A percentile compares a stretch with the other conserved stretches of the same genome.
Conservation (phyloP, 2,797 vertebrate genomes). For the Babyrousa celebensis region DNA sequence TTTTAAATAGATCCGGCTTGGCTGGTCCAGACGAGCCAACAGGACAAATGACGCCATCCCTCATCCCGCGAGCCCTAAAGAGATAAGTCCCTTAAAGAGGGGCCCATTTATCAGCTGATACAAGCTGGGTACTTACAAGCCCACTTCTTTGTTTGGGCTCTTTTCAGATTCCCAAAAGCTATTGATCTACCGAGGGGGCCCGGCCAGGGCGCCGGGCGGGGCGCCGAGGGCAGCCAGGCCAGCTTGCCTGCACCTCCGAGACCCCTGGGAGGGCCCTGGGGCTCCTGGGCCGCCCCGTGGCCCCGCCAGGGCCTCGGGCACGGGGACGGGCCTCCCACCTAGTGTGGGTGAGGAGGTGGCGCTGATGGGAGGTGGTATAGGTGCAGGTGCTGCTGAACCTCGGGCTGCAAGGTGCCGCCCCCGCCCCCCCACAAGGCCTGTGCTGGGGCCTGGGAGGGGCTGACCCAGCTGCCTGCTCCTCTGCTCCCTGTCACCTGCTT, state of each 20-base stretch:
- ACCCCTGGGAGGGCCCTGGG: accelerated
- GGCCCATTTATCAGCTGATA: slow-evolving; percentile 99
- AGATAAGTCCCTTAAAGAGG: slow-evolving; percentile 99
- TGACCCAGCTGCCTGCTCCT: neutral
- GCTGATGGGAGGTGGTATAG: neutral
- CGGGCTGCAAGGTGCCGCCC: accelerated
- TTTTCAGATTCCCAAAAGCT: slow-evolving; percentile 93
- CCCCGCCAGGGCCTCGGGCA: neutral
- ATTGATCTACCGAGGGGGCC: slow-evolving; percentile 91
- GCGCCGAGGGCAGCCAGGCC: slow-evolving; percentile 40
- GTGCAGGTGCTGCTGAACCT: neutral
- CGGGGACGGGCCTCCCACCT: neutral
- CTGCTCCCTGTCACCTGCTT: accelerated
- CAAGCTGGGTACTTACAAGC: slow-evolving; percentile 97
- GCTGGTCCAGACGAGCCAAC: slow-evolving; percentile 98
- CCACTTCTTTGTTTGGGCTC: slow-evolving; percentile 97
- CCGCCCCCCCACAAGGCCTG: too few relatives aligned
- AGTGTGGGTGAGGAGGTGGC: accelerated
- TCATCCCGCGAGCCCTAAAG: slow-evolving; percentile 98
- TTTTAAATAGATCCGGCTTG: slow-evolving; percentile 99
- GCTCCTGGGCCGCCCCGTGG: accelerated
- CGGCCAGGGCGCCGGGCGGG: slow-evolving; percentile 81
- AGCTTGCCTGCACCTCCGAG: accelerated
- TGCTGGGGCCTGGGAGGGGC: neutral
- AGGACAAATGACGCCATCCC: slow-evolving; percentile 99